Conservation (phyloP, 1,140 invertebrate genomes). For the Lineus longissimus region DNA sequence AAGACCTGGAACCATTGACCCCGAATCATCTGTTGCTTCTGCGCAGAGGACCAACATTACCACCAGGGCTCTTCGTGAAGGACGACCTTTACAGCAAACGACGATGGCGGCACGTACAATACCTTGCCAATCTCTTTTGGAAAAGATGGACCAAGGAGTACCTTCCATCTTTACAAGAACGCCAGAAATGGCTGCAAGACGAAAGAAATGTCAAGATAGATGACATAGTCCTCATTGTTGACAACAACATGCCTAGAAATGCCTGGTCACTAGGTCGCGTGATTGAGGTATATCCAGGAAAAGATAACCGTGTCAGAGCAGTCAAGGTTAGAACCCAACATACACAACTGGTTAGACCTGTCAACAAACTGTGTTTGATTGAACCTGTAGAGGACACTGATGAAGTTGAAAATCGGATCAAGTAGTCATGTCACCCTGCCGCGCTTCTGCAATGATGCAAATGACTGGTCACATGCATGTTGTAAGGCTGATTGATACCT, state of each 20-base stretch:
- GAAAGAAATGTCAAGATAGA: constrained; percentile 8
- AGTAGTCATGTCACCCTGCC: no score
- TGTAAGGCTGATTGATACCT: no score
- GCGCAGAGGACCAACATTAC: no score
- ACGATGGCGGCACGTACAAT: constrained; percentile 11
- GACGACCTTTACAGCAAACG: no score
- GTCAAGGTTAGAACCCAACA: background rate
- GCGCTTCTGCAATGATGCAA: no score
- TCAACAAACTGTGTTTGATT: no score
- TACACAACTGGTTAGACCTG: no score
- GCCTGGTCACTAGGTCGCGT: constrained; percentile 20
- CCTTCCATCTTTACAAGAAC: constrained; percentile 2
- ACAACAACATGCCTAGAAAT: constrained; percentile 9
- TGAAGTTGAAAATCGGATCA: no score
- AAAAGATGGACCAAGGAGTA: constrained; percentile 17
- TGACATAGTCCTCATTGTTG: constrained; percentile 22
- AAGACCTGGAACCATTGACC: constrained; percentile 10
- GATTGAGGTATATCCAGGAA: background rate
- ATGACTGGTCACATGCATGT: no score
- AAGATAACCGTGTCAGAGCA: constrained; percentile 12
- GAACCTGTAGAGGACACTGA: no score
- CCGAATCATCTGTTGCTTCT: constrained; percentile 19
- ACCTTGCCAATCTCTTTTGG: constrained; percentile 22
- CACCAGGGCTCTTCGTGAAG: constrained; percentile 9
- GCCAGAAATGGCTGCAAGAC: background rate